Base-by-base conservation (phyloP, 1,140 invertebrate genomes). In the Drosophila erecta region DNA sequence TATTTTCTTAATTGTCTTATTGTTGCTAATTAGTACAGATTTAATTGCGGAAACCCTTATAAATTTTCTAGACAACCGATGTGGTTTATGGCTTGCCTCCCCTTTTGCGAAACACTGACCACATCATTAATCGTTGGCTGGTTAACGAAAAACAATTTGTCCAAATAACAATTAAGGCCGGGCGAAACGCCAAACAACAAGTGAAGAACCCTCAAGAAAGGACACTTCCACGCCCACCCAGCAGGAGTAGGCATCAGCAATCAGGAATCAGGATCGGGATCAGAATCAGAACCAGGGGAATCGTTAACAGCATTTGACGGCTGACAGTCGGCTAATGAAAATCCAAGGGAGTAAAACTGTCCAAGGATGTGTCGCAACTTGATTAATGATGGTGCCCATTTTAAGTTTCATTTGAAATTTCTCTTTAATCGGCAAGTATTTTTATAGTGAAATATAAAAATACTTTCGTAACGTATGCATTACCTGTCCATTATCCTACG, bases 141-240 rank as follows among this genome's bases (percentile, higher is more conserved):
- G 80, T 84, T 84, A 76, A 47, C 71, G 76, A 56, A 84, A 84
- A 84, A 84, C 80, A 84, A 84, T 84, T 84, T 84, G 80, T 84
- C 76, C 81, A 84, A 84, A 84, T 67, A 79, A 84, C 80, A 83
- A 83, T 83, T 83, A 83, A 51, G 70, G 54, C 30, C 44, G 51
- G 41, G 37, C 57, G 30, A 56, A 56, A 62, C 44, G 50, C 33
- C 54, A 47, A 59, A 58, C 54, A 65, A 47, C 57, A 62, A 61
- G 64, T 27, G n/a, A 70, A 70, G 51, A 65, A 70, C 51, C 66
- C 66, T 47, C 35, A 35, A 41, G 49, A 43, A 37, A 55, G 41
- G 64, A 70, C 64, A 70, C 64, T 70, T 51, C 17, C 44, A 35
- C 70, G 59, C 49, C 78, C 73, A 55, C 27, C 27, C 40, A 44